These are phyloP conservation scores for Lissocephala sabroskyi DNA, from an alignment of 2,888 invertebrate species.

Conservation along the genomic window DNA sequence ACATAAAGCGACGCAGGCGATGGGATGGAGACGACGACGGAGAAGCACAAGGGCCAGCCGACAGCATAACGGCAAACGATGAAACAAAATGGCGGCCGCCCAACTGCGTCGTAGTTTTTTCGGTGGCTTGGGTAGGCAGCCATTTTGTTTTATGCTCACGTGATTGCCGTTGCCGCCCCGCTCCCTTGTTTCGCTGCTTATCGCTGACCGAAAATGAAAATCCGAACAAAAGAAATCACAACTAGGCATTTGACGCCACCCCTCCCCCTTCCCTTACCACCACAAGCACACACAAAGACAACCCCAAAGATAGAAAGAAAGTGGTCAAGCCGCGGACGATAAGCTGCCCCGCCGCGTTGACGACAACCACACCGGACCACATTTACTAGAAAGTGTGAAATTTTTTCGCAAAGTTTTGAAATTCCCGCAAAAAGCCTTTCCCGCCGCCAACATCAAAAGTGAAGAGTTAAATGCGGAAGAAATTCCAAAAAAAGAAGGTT, in stretches of 20 bases:
- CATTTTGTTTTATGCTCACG: conserved; percentile 43
- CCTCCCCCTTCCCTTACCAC: too few relatives aligned
- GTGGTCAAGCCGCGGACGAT: too few relatives aligned
- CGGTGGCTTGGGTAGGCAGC: conserved; percentile 40
- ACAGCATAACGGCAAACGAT: conserved; percentile 39
- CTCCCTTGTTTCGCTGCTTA: too few relatives aligned
- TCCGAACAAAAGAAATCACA: not conserved
- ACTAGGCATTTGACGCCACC: too few relatives aligned
- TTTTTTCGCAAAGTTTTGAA: conserved; percentile 9
- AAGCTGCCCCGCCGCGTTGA: too few relatives aligned
- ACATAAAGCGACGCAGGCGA: conserved; percentile 30
- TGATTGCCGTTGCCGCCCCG: conserved; percentile 23
- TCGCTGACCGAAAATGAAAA: not conserved
- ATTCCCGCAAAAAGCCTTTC: not conserved
- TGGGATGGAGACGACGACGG: conserved; percentile 12
- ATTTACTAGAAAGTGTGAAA: conserved; percentile 33
- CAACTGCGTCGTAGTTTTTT: conserved; percentile 50
- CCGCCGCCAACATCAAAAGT: too few relatives aligned
- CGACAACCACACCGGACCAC: too few relatives aligned
- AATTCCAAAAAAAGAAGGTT: too few relatives aligned
- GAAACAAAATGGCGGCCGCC: conserved; percentile 57
- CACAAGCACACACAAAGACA: too few relatives aligned
- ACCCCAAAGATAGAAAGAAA: too few relatives aligned
- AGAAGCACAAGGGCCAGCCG: conserved; percentile 20
- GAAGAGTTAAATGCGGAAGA: too few relatives aligned